phyloP scores from a whole-genome alignment of 1,140 invertebrate species.

The Sycophaga agraensis region DNA sequence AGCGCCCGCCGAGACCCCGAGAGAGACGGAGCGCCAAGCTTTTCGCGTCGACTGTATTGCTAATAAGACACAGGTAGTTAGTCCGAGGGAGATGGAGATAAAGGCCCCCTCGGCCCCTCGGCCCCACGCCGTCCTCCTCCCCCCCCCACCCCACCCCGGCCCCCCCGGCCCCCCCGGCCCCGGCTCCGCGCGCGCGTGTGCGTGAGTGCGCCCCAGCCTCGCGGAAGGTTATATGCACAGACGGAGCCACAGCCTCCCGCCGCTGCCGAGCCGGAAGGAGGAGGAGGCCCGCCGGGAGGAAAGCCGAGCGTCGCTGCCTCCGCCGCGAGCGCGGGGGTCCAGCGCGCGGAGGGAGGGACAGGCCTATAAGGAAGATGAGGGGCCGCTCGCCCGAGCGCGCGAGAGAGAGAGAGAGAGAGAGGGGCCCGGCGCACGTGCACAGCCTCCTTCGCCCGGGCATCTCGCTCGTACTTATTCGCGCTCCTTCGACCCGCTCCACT shows the following conservation, averaged over 20 bases:
- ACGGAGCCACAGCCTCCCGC: background rate
- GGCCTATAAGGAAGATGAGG: background rate
- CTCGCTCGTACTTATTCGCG: slow-evolving; percentile 7
- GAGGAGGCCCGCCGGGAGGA: too few species aligned
- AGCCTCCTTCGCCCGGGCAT: slow-evolving; percentile 13
- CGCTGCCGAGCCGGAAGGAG: background rate
- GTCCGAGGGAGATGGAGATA: slow-evolving; percentile 37
- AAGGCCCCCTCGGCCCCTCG: slow-evolving; percentile 18
- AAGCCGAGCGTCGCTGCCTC: background rate
- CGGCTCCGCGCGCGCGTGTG: background rate
- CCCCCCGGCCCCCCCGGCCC: too few species aligned
- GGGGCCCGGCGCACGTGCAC: background rate
- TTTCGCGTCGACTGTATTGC: slow-evolving; percentile 56
- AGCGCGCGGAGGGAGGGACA: background rate
- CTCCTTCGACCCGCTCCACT: background rate
- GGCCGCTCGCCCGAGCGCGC: too few species aligned
- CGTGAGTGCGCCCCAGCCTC: too few species aligned
- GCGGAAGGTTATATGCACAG: slow-evolving; percentile 14
- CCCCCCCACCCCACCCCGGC: too few species aligned
- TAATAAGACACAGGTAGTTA: slow-evolving; percentile 56
- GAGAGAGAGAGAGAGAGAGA: too few species aligned
- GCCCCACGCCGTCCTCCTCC: too few species aligned
- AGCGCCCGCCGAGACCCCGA: too few species aligned
- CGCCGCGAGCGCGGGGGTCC: background rate
- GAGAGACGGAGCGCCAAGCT: too few species aligned